A percentile compares a stretch with the other conserved stretches of the same genome.
These are phyloP conservation scores for Tapirus terrestris DNA, from an alignment of 2,113 vertebrate genomes.

Conservation along the genomic window DNA sequence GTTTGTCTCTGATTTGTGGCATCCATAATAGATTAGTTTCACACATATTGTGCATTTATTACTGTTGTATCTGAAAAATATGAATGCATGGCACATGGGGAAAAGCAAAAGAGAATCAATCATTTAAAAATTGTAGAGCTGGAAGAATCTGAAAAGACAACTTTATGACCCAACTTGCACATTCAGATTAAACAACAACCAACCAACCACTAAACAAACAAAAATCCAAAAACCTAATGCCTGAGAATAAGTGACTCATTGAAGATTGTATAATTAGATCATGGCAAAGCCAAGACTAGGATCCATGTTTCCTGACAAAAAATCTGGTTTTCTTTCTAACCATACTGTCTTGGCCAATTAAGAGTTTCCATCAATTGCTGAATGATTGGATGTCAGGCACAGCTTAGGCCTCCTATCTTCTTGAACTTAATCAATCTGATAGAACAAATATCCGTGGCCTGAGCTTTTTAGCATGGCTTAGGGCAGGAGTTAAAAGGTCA, in stretches of 20 bases:
- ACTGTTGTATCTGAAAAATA: conserved; percentile 20
- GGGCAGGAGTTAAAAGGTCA: neutral
- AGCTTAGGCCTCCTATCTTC: neutral
- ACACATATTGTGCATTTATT: neutral
- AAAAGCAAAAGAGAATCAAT: conserved; percentile 21
- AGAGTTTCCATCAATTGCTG: neutral
- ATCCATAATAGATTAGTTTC: neutral
- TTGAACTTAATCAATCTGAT: neutral
- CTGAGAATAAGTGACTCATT: neutral
- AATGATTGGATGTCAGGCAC: neutral
- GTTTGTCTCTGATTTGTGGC: conserved; percentile 37
- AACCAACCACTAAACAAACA: neutral
- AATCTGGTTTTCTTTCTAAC: neutral
- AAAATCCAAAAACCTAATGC: neutral
- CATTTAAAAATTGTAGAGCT: neutral
- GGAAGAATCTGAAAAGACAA: neutral
- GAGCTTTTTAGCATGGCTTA: neutral
- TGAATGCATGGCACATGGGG: neutral
- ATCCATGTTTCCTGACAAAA: neutral
- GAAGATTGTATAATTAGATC: neutral
- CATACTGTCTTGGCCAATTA: neutral
- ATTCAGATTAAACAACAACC: conserved; percentile 9
- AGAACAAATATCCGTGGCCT: neutral
- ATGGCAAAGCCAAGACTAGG: neutral
- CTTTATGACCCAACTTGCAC: neutral